phyloP scores from a whole-genome alignment of 30 jellyfish, hydroid and myxozoan species.

The Morbakka virulenta region DNA sequence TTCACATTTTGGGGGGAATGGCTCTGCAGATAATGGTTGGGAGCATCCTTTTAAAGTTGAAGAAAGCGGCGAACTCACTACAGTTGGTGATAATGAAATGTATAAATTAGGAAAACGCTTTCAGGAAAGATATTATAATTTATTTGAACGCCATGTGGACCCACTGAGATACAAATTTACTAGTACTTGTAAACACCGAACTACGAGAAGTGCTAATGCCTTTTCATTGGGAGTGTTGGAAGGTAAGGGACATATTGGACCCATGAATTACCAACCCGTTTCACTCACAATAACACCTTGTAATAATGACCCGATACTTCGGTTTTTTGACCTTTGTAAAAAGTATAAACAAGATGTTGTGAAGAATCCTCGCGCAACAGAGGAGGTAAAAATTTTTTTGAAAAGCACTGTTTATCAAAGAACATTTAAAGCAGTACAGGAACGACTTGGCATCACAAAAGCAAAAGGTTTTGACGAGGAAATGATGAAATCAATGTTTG shows the following conservation, averaged over 20 bases:
- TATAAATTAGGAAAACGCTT: conserved; percentile 64
- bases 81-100: conserved; percentile 76
- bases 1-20: not conserved
- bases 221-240: conserved; percentile 74
- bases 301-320: conserved; percentile 43
- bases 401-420: conserved; percentile 48
- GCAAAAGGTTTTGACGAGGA: conserved; percentile 5
- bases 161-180: conserved; percentile 33
- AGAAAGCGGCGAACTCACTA: conserved; percentile 35
- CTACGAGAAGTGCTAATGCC: conserved; percentile 73
- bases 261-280: conserved; percentile 59
- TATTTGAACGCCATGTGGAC: conserved; percentile 18
- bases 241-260: conserved; percentile 62
- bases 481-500: conserved; percentile 30
- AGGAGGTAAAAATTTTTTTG: conserved; percentile 45
- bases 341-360: conserved; percentile 58
- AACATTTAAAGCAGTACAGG: conserved; percentile 45
- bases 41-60: conserved; percentile 5
- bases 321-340: conserved; percentile 76
- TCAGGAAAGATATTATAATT: conserved; percentile 56
- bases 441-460: conserved; percentile 16
- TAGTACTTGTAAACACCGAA: conserved; percentile 75
- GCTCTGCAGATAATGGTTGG: conserved; percentile 7
- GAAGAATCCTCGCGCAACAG: conserved; percentile 50
- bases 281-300: conserved; percentile 66